These are phyloP conservation scores for Phragmatobia fuliginosa DNA, from an alignment of 2,888 invertebrate species.

Conservation along the genomic window DNA sequence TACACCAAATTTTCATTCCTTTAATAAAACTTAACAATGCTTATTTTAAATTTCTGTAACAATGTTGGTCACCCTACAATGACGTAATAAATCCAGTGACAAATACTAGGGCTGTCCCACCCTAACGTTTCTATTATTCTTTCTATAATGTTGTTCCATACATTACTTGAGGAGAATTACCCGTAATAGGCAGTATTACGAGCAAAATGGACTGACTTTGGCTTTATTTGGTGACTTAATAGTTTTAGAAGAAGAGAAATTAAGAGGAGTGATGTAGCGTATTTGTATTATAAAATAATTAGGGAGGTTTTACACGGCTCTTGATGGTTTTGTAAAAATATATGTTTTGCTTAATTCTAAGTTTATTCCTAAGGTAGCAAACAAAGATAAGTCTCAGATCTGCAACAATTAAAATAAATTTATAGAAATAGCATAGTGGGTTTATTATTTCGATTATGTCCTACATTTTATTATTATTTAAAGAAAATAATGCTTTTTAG, in stretches of 20 bases:
- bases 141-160: constrained; percentile 71
- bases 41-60: not conserved
- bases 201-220: constrained; percentile 41
- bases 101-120: constrained; percentile 63
- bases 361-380: not conserved
- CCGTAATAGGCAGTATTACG: constrained; percentile 66
- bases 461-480: too few relatives aligned
- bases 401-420: too few relatives aligned
- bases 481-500: too few relatives aligned
- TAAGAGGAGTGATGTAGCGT: constrained; percentile 21
- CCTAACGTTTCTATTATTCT: constrained; percentile 73
- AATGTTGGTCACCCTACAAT: constrained; percentile 59
- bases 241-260: constrained; percentile 34
- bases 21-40: not conserved
- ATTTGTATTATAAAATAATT: constrained; percentile 9
- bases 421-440: too few relatives aligned
- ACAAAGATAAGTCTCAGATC: not conserved
- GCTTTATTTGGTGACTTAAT: constrained; percentile 43
- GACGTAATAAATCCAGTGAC: constrained; percentile 69
- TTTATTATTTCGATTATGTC: too few relatives aligned
- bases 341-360: not conserved
- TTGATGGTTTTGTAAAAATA: constrained; percentile 3
- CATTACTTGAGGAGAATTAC: constrained; percentile 67
- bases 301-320: not conserved
- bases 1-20: too few relatives aligned